phyloP scores from a whole-genome alignment of 2,113 vertebrate genomes.

The Leucoraja erinaceus region DNA sequence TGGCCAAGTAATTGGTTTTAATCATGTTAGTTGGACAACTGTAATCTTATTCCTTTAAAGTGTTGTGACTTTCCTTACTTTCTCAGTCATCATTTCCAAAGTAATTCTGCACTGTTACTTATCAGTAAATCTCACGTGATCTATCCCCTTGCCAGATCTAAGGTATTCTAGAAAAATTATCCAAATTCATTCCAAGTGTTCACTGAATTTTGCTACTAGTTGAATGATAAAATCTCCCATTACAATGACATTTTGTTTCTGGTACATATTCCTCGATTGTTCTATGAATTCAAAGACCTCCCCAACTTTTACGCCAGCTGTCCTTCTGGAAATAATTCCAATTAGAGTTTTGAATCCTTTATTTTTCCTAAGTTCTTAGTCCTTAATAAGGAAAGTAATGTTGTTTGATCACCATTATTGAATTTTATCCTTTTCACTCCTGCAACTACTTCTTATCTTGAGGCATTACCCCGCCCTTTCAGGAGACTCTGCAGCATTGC shows the following conservation, averaged over 20 bases:
- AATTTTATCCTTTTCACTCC: neutral
- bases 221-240: neutral
- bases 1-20: neutral
- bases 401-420: neutral
- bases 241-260: neutral
- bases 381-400: too few relatives aligned
- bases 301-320: neutral
- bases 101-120: neutral
- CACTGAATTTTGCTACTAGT: neutral
- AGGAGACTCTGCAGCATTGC: neutral
- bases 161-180: too few relatives aligned
- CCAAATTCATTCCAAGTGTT: too few relatives aligned
- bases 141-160: too few relatives aligned
- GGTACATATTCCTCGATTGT: neutral
- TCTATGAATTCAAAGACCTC: neutral
- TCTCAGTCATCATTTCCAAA: neutral
- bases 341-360: neutral
- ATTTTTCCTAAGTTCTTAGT: too few relatives aligned
- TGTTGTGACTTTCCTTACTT: neutral
- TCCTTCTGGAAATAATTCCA: neutral
- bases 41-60: neutral
- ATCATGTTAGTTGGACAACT: neutral
- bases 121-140: neutral
- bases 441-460: neutral
- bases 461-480: neutral